Conservation (phyloP, 2,113 vertebrate genomes). For the Butastur rufipennis region DNA sequence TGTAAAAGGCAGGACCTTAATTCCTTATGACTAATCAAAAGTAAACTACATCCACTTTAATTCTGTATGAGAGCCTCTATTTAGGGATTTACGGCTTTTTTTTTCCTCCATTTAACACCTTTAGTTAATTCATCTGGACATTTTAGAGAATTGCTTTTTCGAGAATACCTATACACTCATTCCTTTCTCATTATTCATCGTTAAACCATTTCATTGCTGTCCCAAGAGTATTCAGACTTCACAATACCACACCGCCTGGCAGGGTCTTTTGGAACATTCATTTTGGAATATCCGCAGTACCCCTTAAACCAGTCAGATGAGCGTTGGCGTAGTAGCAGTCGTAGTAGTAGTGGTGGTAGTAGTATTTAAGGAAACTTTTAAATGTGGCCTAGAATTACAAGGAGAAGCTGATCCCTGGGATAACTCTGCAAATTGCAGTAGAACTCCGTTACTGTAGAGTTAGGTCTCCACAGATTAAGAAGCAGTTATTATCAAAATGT, state of each 20-base stretch:
- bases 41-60: background rate
- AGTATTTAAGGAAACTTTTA: background rate
- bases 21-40: conserved; percentile 1
- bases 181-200: background rate
- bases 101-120: background rate
- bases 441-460: background rate
- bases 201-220: background rate
- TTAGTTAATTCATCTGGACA: background rate
- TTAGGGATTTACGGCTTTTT: background rate
- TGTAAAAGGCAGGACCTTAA: background rate
- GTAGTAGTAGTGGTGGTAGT: background rate
- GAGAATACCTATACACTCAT: background rate
- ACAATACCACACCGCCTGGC: background rate
- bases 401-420: background rate
- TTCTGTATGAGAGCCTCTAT: background rate
- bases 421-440: background rate
- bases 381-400: background rate
- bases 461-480: background rate
- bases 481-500: background rate
- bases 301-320: background rate
- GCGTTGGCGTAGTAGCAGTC: rapidly evolving
- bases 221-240: background rate
- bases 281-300: background rate
- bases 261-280: background rate
- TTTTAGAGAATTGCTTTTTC: background rate